phyloP scores from a whole-genome alignment of 2,113 vertebrate species.

The Vimba vimba region DNA sequence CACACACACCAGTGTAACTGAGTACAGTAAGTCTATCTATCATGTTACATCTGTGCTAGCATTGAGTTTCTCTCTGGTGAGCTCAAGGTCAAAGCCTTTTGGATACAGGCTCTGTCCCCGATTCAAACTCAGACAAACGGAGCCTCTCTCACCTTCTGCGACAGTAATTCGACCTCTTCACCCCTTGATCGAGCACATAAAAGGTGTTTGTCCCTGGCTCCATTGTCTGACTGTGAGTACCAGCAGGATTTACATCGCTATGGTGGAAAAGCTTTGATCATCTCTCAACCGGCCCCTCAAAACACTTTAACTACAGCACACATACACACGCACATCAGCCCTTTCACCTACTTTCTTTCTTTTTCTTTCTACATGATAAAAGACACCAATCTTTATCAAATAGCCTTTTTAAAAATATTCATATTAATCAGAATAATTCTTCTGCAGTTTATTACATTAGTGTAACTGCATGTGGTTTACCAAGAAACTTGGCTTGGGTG shows the following conservation, averaged over 20 bases:
- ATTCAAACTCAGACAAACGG: not conserved
- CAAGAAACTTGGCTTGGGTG: not conserved
- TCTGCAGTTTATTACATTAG: not conserved
- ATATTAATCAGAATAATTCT: not conserved
- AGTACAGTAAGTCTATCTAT: not conserved
- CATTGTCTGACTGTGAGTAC: constrained; percentile 67
- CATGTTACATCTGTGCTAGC: not conserved
- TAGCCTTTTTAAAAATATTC: not conserved
- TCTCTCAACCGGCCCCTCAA: constrained; percentile 55
- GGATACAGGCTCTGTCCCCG: not conserved
- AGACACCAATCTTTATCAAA: not conserved
- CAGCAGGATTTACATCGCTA: constrained; percentile 70
- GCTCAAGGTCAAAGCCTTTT: not conserved
- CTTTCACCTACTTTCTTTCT: constrained; percentile 26
- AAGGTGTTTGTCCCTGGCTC: constrained; percentile 66
- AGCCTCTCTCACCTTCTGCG: constrained; percentile 29
- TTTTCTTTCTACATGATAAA: not conserved
- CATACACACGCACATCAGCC: constrained; percentile 9
- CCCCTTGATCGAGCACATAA: constrained; percentile 58
- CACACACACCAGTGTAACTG: not conserved
- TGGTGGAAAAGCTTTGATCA: constrained; percentile 76
- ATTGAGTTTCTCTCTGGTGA: constrained; percentile 54
- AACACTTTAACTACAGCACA: constrained; percentile 48
- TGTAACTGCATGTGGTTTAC: not conserved
- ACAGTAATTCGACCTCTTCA: constrained; percentile 66